Evolutionary conservation across 2,888 invertebrate species (phyloP).

Genomic region (Teleogryllus oceanicus): DNA sequence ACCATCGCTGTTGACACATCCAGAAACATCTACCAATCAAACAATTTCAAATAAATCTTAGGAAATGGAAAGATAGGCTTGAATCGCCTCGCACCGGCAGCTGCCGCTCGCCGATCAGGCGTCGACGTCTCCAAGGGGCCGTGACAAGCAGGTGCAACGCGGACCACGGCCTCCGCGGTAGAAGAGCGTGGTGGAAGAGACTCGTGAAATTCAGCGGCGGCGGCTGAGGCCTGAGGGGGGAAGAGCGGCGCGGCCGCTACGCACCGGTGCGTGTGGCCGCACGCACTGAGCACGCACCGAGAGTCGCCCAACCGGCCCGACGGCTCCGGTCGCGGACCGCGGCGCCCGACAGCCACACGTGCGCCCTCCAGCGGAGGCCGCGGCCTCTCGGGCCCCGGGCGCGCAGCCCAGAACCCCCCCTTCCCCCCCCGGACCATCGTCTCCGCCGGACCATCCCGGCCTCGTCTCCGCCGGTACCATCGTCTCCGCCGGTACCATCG

Average conservation of each 20-base stretch:
- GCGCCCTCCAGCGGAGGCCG: not conserved
- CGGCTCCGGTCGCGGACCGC: not conserved
- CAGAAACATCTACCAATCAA: too few species aligned
- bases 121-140: not conserved
- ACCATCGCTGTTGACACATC: too few species aligned
- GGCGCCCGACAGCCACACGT: not conserved
- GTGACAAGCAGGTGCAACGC: not conserved
- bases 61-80: too few species aligned
- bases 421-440: too few species aligned
- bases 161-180: not conserved
- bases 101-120: not conserved
- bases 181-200: not conserved
- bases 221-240: not conserved
- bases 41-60: too few species aligned
- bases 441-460: too few species aligned
- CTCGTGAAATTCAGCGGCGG: slow-evolving; percentile 18
- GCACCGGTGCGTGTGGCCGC: slow-evolving; percentile 18
- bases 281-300: slow-evolving; percentile 1
- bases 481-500: too few species aligned
- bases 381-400: too few species aligned
- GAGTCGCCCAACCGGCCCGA: slow-evolving; percentile 18
- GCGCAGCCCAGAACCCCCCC: too few species aligned
- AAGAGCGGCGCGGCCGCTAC: not conserved
- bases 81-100: not conserved
- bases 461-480: too few species aligned